These are phyloP conservation scores for Aphrophora alni DNA, from an alignment of 2,888 invertebrate species.

Conservation along the genomic window DNA sequence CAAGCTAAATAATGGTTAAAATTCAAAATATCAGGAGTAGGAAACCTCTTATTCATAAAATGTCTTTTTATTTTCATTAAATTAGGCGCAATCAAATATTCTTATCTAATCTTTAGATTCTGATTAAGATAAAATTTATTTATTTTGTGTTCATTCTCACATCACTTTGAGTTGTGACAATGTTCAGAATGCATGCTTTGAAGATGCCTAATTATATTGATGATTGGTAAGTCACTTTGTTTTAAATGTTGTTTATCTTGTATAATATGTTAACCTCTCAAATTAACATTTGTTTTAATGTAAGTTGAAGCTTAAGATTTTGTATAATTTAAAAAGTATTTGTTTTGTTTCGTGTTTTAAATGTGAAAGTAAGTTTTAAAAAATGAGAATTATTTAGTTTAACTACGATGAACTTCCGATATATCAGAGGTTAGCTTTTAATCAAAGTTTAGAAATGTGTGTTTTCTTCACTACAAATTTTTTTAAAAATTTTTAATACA, in stretches of 20 bases:
- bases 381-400: no score
- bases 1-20: background rate
- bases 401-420: no score
- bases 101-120: background rate
- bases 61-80: background rate
- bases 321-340: no score
- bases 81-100: background rate
- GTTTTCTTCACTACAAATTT: no score
- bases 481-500: no score
- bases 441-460: no score
- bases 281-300: no score
- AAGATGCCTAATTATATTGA: slow-evolving; percentile 19
- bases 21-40: background rate
- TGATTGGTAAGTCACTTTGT: background rate
- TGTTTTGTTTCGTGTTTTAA: no score
- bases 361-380: no score
- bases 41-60: background rate
- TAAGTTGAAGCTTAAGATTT: no score
- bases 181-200: slow-evolving; percentile 23
- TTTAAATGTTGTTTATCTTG: background rate
- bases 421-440: no score
- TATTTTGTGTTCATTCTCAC: background rate
- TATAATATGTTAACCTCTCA: no score
- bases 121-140: background rate
- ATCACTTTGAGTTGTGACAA: background rate